Percentiles rank a stretch among this genome's conserved stretches.
These are phyloP conservation scores for Lasioglossum zephyrum DNA, from an alignment of 2,888 invertebrate species.

Conservation along the genomic window DNA sequence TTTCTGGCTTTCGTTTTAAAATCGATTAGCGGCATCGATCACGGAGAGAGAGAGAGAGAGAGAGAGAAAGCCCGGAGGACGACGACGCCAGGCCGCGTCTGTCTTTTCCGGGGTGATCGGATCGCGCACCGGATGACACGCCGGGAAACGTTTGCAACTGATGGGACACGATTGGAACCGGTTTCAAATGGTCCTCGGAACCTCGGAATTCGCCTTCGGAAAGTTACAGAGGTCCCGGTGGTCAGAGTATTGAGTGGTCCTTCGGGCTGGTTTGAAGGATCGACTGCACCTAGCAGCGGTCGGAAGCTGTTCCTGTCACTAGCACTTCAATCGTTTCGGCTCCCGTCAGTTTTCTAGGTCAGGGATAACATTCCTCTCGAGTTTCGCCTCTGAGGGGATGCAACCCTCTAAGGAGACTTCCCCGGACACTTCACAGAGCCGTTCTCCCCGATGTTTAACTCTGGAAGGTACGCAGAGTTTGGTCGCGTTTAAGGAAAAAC, in stretches of 20 bases:
- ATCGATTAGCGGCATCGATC: slow-evolving; percentile 55
- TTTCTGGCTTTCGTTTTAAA: slow-evolving; percentile 57
- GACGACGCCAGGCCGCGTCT: neutral
- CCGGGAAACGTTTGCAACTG: slow-evolving; percentile 21
- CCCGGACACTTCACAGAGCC: neutral
- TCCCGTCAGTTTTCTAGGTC: neutral
- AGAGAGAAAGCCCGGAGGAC: neutral
- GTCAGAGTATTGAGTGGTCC: neutral
- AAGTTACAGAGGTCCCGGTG: neutral
- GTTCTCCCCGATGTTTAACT: too few species aligned
- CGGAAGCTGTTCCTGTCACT: neutral
- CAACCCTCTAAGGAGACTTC: neutral
- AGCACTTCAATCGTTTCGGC: neutral
- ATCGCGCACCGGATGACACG: slow-evolving; percentile 27
- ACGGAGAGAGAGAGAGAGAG: slow-evolving; percentile 1
- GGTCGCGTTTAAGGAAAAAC: too few species aligned
- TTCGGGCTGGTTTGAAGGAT: neutral
- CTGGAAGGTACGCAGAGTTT: too few species aligned
- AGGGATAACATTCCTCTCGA: neutral
- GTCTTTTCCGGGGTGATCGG: slow-evolving; percentile 29
- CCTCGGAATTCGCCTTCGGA: neutral
- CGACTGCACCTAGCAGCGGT: neutral
- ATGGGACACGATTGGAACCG: slow-evolving; percentile 26
- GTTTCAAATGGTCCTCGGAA: slow-evolving; percentile 3
- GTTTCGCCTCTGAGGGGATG: neutral